A percentile compares a stretch with the other conserved stretches of the same genome.
These are phyloP conservation scores for Macroglossus sobrinus DNA, from an alignment of 2,113 vertebrate species.

Conservation along the genomic window DNA sequence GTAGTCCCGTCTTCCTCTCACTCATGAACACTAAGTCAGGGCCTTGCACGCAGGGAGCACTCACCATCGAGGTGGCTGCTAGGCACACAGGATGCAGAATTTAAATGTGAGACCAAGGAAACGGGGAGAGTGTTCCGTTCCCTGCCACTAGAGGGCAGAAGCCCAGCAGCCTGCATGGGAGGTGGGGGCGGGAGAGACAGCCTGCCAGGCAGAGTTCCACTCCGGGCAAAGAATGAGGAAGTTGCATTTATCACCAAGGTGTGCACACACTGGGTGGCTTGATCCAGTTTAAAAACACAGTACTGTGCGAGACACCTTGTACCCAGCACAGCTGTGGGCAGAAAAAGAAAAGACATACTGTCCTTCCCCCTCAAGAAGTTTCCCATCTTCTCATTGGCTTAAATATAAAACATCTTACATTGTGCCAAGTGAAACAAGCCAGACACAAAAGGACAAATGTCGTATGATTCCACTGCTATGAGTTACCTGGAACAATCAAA, in stretches of 20 bases:
- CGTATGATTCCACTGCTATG: not conserved
- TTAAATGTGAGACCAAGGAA: not conserved
- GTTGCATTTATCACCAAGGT: not conserved
- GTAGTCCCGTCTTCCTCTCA: rapidly evolving
- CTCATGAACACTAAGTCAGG: not conserved
- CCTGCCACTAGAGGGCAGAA: conserved; percentile 50
- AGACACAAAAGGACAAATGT: not conserved
- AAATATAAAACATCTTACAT: not conserved
- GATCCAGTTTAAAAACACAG: not conserved
- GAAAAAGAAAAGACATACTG: not conserved
- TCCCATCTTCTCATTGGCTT: not conserved
- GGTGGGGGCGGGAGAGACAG: not conserved
- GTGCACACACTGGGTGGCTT: rapidly evolving
- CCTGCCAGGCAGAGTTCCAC: not conserved
- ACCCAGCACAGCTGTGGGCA: not conserved
- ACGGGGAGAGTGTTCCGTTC: not conserved
- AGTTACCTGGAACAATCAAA: not conserved
- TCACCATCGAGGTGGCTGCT: rapidly evolving
- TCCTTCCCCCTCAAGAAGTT: not conserved
- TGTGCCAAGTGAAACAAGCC: not conserved
- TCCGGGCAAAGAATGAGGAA: not conserved
- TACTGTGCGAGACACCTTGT: rapidly evolving
- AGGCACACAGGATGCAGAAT: not conserved
- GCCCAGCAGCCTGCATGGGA: not conserved
- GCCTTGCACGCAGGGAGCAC: not conserved